These are phyloP conservation scores for Acrossocheilus fasciatus DNA, from an alignment of 2,797 vertebrate genomes.

Conservation along the genomic window DNA sequence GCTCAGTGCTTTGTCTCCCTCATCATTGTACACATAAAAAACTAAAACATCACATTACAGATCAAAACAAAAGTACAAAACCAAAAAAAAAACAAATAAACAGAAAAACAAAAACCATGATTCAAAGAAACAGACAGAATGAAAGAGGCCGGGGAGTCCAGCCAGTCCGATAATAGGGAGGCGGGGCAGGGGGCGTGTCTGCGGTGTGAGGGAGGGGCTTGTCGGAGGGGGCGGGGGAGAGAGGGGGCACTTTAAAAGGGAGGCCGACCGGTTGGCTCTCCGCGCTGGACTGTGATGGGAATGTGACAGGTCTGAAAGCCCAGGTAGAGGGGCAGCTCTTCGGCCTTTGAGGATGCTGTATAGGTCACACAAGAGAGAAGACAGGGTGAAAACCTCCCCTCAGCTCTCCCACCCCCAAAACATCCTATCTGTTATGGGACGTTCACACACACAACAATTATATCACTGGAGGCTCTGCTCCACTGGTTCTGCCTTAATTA, in stretches of 20 bases:
- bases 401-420: not conserved
- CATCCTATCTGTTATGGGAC: constrained; percentile 16
- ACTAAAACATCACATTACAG: constrained; percentile 48
- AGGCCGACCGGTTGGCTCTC: constrained; percentile 68
- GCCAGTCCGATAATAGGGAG: constrained; percentile 59
- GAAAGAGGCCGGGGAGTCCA: constrained; percentile 55
- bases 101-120: constrained; percentile 56
- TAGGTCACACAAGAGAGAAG: constrained; percentile 71
- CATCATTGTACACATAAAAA: constrained; percentile 61
- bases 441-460: constrained; percentile 8
- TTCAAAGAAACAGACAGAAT: constrained; percentile 55
- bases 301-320: constrained; percentile 75
- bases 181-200: constrained; percentile 54
- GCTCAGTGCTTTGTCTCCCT: constrained; percentile 68
- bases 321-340: constrained; percentile 73
- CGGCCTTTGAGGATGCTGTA: constrained; percentile 73
- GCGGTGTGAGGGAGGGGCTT: constrained; percentile 61
- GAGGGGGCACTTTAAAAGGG: constrained; percentile 68
- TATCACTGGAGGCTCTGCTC: not conserved
- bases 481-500: not conserved
- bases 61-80: constrained; percentile 48
- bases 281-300: constrained; percentile 70
- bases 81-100: constrained; percentile 52
- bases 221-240: constrained; percentile 52
- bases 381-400: constrained; percentile 65